Percentiles rank a stretch among this genome's conserved stretches.
These are phyloP conservation scores for Silurus lanzhouensis DNA, from an alignment of 2,797 vertebrate genomes.

Conservation along the genomic window DNA sequence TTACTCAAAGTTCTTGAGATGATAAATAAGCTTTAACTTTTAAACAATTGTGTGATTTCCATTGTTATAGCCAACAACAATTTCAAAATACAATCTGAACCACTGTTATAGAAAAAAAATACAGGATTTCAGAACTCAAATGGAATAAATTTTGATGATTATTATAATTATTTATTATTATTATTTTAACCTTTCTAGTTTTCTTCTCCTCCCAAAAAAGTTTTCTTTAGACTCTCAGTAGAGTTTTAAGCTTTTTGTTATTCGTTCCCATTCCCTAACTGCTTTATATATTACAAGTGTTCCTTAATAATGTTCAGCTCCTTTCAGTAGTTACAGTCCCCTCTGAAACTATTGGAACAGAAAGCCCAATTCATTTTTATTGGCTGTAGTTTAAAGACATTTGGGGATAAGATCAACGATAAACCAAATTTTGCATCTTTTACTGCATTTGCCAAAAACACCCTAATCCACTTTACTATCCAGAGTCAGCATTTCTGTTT, in stretches of 20 bases:
- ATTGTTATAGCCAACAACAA: neutral
- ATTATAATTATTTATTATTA: too few species aligned
- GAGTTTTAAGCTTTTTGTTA: neutral
- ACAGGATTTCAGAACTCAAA: neutral
- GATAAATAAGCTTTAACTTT: too few species aligned
- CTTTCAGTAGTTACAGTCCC: neutral
- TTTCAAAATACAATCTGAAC: neutral
- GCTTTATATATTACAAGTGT: neutral
- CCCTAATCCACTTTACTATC: neutral
- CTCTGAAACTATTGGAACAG: too few species aligned
- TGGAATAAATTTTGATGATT: neutral
- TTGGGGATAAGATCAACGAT: too few species aligned
- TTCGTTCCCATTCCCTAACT: neutral
- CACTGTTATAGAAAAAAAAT: neutral
- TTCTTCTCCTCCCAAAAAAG: neutral
- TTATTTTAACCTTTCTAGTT: neutral
- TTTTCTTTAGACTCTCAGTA: neutral
- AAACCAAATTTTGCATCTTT: too few species aligned
- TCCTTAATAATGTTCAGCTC: neutral
- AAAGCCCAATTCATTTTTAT: too few species aligned
- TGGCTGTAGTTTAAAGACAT: too few species aligned
- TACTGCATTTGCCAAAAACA: too few species aligned
- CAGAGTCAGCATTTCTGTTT: neutral
- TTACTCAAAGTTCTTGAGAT: too few species aligned
- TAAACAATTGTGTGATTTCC: neutral